Conservation (phyloP, 2,888 invertebrate species). For the Oxyteleia sp. region DNA sequence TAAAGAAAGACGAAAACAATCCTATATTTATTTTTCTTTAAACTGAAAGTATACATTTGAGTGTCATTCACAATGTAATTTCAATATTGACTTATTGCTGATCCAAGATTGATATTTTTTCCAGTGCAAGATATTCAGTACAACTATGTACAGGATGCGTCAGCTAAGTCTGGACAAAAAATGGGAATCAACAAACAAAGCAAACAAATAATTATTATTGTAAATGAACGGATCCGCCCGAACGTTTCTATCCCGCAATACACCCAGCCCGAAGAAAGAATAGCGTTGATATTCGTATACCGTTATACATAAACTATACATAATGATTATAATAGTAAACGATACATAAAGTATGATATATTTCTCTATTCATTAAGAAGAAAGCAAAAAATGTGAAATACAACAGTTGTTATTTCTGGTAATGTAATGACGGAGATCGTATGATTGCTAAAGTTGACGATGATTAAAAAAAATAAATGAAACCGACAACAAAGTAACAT, state of each 20-base stretch:
- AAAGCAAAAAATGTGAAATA: conserved; percentile 78
- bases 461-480: conserved; percentile 72
- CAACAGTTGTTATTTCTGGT: conserved; percentile 86
- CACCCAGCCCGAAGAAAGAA: conserved; percentile 81
- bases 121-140: no score
- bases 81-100: no score
- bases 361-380: conserved; percentile 87
- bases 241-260: conserved; percentile 73
- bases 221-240: conserved; percentile 72
- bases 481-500: conserved; percentile 69
- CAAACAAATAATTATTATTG: conserved; percentile 31
- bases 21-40: no score
- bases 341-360: conserved; percentile 88
- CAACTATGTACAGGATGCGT: no score
- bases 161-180: no score
- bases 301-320: conserved; percentile 87
- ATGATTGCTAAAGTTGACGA: conserved; percentile 67
- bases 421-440: conserved; percentile 75
- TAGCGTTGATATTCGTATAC: conserved; percentile 87
- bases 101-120: no score
- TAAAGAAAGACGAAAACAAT: no score
- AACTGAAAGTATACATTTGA: no score
- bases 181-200: conserved; percentile 37
- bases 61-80: no score
- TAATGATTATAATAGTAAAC: conserved; percentile 87